Conservation (phyloP, 2,888 invertebrate species). For the Willowsia nigromaculata region DNA sequence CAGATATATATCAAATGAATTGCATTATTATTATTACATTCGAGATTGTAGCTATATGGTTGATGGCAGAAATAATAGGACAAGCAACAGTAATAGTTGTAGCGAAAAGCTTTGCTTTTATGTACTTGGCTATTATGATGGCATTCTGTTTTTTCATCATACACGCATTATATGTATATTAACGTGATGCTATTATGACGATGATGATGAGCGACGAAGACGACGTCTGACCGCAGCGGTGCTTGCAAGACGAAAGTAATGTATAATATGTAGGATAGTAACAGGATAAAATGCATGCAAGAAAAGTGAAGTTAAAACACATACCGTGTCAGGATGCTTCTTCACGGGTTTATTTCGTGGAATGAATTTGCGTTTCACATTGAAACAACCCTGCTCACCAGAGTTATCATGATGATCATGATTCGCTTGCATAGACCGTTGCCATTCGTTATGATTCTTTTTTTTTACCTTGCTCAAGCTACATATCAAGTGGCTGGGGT, state of each 20-base stretch:
- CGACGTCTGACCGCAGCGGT: slow-evolving; percentile 14
- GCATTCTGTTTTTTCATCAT: not conserved
- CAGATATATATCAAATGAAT: not conserved
- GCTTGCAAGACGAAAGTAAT: slow-evolving; percentile 16
- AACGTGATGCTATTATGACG: slow-evolving; percentile 10
- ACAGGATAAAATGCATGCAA: slow-evolving; percentile 69
- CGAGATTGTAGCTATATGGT: not conserved
- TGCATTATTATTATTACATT: not conserved
- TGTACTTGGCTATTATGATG: not conserved
- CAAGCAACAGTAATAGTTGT: slow-evolving; percentile 73
- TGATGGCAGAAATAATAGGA: slow-evolving; percentile 64
- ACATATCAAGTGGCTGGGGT: not conserved
- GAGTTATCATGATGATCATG: not conserved
- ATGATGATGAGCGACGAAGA: not conserved
- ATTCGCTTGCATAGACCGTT: not conserved
- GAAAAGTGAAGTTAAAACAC: slow-evolving; percentile 60
- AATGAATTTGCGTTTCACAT: slow-evolving; percentile 35
- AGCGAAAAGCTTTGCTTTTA: slow-evolving; percentile 37
- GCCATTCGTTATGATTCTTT: not conserved
- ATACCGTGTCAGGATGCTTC: slow-evolving; percentile 18
- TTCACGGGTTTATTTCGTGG: slow-evolving; percentile 9
- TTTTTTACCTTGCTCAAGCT: not conserved
- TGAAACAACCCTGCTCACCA: not conserved
- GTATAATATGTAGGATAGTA: slow-evolving; percentile 48
- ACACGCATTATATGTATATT: not conserved